Conservation (phyloP, 2,888 invertebrate species). For the Standfussiana lucernea region DNA sequence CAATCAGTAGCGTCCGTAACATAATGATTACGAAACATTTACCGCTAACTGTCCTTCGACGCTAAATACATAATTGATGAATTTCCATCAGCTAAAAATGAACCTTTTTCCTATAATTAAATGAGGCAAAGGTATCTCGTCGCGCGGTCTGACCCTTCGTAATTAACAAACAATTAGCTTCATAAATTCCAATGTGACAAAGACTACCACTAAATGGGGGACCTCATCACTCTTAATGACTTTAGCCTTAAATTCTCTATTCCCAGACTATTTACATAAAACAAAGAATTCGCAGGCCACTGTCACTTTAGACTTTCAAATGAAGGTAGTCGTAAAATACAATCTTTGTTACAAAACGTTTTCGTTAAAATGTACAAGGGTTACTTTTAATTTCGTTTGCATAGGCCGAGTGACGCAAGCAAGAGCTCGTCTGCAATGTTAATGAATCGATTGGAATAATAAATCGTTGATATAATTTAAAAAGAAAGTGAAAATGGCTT, state of each 20-base stretch:
- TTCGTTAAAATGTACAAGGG: conserved; percentile 54
- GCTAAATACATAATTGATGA: conserved; percentile 46
- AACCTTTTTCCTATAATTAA: conserved; percentile 52
- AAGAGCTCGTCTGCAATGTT: conserved; percentile 74
- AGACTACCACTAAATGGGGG: conserved; percentile 33
- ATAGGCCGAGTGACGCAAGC: conserved; percentile 74
- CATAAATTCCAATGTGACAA: conserved; percentile 42
- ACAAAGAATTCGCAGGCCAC: conserved; percentile 31
- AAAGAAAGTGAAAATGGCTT: conserved; percentile 87
- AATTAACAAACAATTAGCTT: conserved; percentile 57
- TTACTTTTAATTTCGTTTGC: conserved; percentile 69
- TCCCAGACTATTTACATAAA: conserved; percentile 38
- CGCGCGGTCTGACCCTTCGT: conserved; percentile 46
- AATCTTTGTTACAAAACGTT: conserved; percentile 60
- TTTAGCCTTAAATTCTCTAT: conserved; percentile 33
- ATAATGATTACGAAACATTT: conserved; percentile 24
- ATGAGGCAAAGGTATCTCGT: conserved; percentile 44
- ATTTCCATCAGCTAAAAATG: conserved; percentile 48
- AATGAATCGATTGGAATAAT: conserved; percentile 80
- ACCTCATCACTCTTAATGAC: conserved; percentile 28
- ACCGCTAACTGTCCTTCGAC: conserved; percentile 29
- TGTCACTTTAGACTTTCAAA: conserved; percentile 55
- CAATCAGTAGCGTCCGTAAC: neutral
- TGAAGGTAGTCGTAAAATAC: conserved; percentile 45
- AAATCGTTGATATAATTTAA: conserved; percentile 83